phyloP scores from a whole-genome alignment of 2,888 invertebrate species.

The Eilema caniola region DNA sequence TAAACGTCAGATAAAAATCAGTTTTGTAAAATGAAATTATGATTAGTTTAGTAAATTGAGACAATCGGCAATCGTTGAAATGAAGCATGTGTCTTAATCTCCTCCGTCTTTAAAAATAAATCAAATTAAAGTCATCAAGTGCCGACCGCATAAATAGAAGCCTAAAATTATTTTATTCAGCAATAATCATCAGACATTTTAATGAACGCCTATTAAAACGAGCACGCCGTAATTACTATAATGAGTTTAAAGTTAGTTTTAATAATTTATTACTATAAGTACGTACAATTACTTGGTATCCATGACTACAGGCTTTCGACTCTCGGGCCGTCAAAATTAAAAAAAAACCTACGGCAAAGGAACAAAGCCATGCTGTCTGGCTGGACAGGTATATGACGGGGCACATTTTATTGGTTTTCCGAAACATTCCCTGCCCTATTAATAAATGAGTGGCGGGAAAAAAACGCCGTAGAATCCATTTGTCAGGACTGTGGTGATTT shows the following conservation, averaged over 20 bases:
- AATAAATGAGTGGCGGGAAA: constrained; percentile 85
- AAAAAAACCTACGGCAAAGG: constrained; percentile 65
- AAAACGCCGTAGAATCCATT: constrained; percentile 85
- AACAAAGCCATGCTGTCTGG: constrained; percentile 86
- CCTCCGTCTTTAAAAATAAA: constrained; percentile 7
- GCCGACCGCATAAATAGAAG: constrained; percentile 17
- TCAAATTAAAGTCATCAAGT: constrained; percentile 25
- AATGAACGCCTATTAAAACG: constrained; percentile 38
- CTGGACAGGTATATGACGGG: constrained; percentile 86
- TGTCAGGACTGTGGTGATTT: constrained; percentile 85
- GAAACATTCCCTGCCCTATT: constrained; percentile 86
- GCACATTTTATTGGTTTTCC: constrained; percentile 87
- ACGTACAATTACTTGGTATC: constrained; percentile 45
- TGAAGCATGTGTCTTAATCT: constrained; percentile 21
- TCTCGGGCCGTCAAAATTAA: constrained; percentile 60
- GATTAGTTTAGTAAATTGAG: constrained; percentile 8
- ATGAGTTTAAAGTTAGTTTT: constrained; percentile 45
- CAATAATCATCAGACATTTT: constrained; percentile 38
- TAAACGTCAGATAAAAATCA: constrained; percentile 31
- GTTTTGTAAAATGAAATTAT: constrained; percentile 13
- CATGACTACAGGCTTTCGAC: constrained; percentile 56
- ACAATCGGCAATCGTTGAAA: constrained; percentile 14
- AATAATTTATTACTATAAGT: constrained; percentile 49
- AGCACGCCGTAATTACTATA: constrained; percentile 34
- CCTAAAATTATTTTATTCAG: constrained; percentile 23